Percentiles rank a stretch among this genome's conserved stretches.
Evolutionary conservation across 2,797 vertebrate genomes (phyloP).

Genomic region (Semotilus atromaculatus): DNA sequence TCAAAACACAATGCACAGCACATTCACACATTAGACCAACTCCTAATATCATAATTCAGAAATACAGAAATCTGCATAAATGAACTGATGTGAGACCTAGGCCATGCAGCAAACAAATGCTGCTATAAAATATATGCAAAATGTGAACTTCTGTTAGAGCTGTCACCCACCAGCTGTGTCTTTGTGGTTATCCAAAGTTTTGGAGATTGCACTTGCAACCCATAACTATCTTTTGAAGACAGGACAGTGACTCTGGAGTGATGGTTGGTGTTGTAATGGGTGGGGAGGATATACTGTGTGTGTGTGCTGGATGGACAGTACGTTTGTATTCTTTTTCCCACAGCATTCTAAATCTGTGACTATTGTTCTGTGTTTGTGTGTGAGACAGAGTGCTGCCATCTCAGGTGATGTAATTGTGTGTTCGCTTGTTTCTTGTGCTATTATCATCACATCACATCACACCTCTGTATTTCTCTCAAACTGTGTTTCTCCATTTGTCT

Average conservation of each 20-base stretch:
- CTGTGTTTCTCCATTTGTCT: slow-evolving; percentile 29
- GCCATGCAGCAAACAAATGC: background rate
- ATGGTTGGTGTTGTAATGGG: slow-evolving; percentile 36
- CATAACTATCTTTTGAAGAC: slow-evolving; percentile 9
- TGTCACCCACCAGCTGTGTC: background rate
- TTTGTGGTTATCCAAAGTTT: slow-evolving; percentile 20
- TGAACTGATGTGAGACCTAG: background rate
- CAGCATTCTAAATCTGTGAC: slow-evolving; percentile 57
- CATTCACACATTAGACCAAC: background rate
- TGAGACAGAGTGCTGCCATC: slow-evolving; percentile 19
- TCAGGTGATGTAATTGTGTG: slow-evolving; percentile 25
- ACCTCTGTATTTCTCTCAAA: slow-evolving; percentile 11
- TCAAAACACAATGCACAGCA: background rate
- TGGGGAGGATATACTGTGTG: slow-evolving; percentile 51
- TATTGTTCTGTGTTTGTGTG: slow-evolving; percentile 55
- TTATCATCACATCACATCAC: slow-evolving; percentile 13
- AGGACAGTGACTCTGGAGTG: slow-evolving; percentile 5
- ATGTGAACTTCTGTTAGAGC: background rate
- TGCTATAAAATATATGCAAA: background rate
- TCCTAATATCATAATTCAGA: background rate
- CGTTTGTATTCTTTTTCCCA: slow-evolving; percentile 57
- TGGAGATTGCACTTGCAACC: background rate
- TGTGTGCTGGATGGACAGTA: slow-evolving; percentile 33
- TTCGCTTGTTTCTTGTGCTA: background rate
- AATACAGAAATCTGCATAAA: background rate